Evolutionary conservation across 1,140 invertebrate genomes (phyloP).

Genomic region (Euura saliciscinereae): DNA sequence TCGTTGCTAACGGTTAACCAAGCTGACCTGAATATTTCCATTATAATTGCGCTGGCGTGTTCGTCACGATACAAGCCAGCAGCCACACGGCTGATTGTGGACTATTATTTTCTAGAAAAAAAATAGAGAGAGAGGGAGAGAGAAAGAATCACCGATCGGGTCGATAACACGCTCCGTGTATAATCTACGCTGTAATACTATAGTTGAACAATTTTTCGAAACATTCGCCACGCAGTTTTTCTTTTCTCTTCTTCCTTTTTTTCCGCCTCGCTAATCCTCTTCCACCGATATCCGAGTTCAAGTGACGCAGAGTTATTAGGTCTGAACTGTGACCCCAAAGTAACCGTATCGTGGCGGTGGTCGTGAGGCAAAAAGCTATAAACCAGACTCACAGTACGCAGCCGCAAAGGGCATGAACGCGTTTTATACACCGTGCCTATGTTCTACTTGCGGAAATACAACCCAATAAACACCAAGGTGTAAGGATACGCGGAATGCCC

Average conservation of each 20-base stretch:
- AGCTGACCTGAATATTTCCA: slow-evolving; percentile 14
- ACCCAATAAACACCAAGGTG: too few species aligned
- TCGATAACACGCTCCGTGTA: background rate
- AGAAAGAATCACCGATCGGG: background rate
- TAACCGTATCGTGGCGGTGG: background rate
- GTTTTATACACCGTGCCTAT: too few species aligned
- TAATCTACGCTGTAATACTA: too few species aligned
- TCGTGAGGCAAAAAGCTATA: too few species aligned
- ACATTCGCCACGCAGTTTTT: background rate
- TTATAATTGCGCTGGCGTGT: slow-evolving; percentile 11
- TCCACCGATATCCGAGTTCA: background rate
- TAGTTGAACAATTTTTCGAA: background rate
- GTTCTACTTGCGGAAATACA: too few species aligned
- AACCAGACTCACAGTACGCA: too few species aligned
- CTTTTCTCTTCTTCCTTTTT: too few species aligned
- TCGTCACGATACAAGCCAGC: slow-evolving; percentile 13
- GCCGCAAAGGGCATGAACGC: too few species aligned
- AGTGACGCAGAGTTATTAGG: background rate
- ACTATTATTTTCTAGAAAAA: background rate
- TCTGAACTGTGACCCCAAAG: background rate
- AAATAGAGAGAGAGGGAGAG: background rate
- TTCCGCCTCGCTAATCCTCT: too few species aligned
- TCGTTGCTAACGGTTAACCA: background rate
- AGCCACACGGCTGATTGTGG: background rate
- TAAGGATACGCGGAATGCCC: too few species aligned